Conservation (phyloP, 2,113 vertebrate genomes). For the Alces alces region DNA sequence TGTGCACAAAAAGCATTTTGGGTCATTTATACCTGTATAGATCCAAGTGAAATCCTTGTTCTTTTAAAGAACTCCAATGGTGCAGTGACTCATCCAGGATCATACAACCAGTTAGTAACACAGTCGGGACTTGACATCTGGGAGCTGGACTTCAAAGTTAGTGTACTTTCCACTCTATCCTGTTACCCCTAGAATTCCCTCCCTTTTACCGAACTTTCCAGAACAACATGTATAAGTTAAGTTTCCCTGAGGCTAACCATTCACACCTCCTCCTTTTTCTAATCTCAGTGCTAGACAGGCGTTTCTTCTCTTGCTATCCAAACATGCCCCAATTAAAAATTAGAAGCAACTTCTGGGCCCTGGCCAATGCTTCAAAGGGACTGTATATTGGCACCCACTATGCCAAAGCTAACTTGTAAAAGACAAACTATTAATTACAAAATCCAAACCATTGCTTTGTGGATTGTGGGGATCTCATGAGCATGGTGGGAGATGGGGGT, state of each 20-base stretch:
- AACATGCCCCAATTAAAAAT: conserved; percentile 22
- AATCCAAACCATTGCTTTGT: neutral
- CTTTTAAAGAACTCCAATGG: neutral
- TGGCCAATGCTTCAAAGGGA: conserved; percentile 5
- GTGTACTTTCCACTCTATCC: neutral
- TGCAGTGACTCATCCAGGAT: neutral
- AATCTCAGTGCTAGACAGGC: neutral
- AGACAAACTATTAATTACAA: conserved; percentile 40
- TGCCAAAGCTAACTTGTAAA: neutral
- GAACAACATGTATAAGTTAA: conserved; percentile 9
- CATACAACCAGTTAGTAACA: neutral
- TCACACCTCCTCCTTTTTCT: neutral
- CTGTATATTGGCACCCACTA: neutral
- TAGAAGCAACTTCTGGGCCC: neutral
- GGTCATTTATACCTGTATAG: neutral
- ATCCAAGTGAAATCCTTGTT: neutral
- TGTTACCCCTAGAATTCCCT: neutral
- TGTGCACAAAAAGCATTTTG: neutral
- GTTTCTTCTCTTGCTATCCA: conserved; percentile 11
- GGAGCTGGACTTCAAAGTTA: neutral
- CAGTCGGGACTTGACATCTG: neutral
- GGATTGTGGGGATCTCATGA: neutral
- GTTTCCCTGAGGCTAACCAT: neutral
- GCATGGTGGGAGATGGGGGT: neutral
- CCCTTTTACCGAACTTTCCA: neutral